Conservation (phyloP, 2,113 vertebrate genomes). For the Anolis carolinensis region DNA sequence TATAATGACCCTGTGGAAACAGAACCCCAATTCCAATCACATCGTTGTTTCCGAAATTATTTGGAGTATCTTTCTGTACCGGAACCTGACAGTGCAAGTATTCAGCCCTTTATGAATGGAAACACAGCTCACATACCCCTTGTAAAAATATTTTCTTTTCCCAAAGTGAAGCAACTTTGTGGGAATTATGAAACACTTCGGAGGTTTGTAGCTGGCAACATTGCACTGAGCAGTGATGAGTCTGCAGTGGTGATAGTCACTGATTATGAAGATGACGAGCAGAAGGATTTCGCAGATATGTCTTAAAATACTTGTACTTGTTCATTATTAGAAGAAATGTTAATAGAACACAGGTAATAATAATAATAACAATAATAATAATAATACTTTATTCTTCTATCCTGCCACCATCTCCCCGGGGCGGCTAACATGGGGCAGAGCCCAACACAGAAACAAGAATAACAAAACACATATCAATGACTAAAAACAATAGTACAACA, state of each 20-base stretch:
- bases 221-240: slow-evolving; percentile 77
- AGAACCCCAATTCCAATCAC: slow-evolving; percentile 1
- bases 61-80: slow-evolving; percentile 21
- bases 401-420: too few relatives aligned
- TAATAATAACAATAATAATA: too few relatives aligned
- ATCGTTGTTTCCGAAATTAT: not conserved
- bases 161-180: slow-evolving; percentile 80
- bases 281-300: slow-evolving; percentile 11
- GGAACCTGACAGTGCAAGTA: slow-evolving; percentile 33
- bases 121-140: slow-evolving; percentile 81
- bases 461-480: too few relatives aligned
- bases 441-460: too few relatives aligned
- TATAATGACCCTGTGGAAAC: not conserved
- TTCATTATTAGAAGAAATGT: not conserved
- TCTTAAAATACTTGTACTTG: not conserved
- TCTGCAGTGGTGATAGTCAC: slow-evolving; percentile 72
- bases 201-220: slow-evolving; percentile 69
- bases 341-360: too few relatives aligned
- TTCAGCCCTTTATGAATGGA: slow-evolving; percentile 63
- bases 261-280: slow-evolving; percentile 39
- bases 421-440: too few relatives aligned
- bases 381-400: too few relatives aligned
- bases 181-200: slow-evolving; percentile 73
- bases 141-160: slow-evolving; percentile 76
- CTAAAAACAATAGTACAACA: too few relatives aligned